Evolutionary conservation across 2,888 invertebrate genomes (phyloP).

Genomic region (Drosophila rubida): DNA sequence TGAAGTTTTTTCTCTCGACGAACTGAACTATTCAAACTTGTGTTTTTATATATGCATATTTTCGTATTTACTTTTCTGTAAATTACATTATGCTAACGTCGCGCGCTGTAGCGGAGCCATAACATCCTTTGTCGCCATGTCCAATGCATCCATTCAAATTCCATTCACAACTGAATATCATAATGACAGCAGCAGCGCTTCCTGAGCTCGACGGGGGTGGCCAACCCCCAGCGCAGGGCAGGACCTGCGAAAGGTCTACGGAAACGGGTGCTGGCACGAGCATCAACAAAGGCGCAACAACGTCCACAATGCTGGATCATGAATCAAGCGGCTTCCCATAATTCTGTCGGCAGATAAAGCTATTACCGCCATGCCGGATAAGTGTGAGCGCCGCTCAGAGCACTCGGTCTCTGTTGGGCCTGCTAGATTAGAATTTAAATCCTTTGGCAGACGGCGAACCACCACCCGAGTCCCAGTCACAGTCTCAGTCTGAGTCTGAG

Average conservation of each 20-base stretch:
- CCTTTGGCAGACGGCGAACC: conserved; percentile 49
- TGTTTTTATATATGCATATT: no score
- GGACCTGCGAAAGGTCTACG: conserved; percentile 19
- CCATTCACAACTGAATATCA: conserved; percentile 41
- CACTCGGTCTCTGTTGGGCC: conserved; percentile 56
- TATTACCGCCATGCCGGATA: conserved; percentile 81
- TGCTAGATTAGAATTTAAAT: conserved; percentile 78
- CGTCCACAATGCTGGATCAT: conserved; percentile 69
- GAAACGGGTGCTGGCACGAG: conserved; percentile 36
- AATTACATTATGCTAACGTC: neutral
- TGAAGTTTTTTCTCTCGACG: no score
- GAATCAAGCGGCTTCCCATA: conserved; percentile 83
- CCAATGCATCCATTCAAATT: conserved; percentile 55
- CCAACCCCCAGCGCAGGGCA: conserved; percentile 20
- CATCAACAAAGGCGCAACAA: conserved; percentile 47
- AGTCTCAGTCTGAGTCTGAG: no score
- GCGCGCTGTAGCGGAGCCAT: conserved; percentile 24
- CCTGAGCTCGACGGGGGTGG: conserved; percentile 38
- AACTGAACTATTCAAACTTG: no score
- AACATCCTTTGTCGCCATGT: conserved; percentile 8
- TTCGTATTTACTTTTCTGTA: neutral
- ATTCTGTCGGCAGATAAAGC: conserved; percentile 84
- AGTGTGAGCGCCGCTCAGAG: conserved; percentile 61
- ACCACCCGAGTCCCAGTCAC: conserved; percentile 29
- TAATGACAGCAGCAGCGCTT: conserved; percentile 49